phyloP scores from a whole-genome alignment of 2,113 vertebrate species.

The Zosterops pallidus region DNA sequence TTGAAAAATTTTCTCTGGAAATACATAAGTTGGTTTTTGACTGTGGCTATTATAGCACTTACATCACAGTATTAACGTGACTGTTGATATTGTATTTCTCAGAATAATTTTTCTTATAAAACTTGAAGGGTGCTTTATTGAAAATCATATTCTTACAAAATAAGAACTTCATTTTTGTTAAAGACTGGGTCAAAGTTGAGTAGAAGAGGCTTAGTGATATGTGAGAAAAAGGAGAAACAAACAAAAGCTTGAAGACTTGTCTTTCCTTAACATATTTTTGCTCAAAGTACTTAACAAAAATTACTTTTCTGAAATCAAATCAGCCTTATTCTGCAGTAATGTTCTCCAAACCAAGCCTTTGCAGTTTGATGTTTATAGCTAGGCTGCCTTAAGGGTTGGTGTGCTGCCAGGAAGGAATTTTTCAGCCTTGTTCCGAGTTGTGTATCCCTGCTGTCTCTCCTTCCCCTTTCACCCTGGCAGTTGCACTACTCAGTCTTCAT shows the following conservation, averaged over 20 bases:
- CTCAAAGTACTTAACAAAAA: not conserved
- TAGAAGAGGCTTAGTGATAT: not conserved
- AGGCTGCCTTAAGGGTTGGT: not conserved
- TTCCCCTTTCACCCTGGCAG: not conserved
- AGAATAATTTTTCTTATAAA: not conserved
- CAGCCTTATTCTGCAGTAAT: not conserved
- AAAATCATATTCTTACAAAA: not conserved
- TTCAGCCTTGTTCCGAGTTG: not conserved
- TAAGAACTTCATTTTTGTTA: not conserved
- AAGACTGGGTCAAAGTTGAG: not conserved
- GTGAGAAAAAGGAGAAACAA: not conserved
- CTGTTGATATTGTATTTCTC: not conserved
- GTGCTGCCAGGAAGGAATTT: slow-evolving; percentile 44
- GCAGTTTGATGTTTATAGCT: slow-evolving; percentile 31
- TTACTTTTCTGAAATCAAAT: slow-evolving; percentile 24
- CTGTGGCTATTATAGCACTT: not conserved
- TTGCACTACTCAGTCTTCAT: not conserved
- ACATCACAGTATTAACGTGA: not conserved
- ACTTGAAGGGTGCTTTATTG: not conserved
- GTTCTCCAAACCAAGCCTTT: not conserved
- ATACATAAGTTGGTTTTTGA: not conserved
- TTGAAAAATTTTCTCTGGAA: not conserved
- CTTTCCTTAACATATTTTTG: not conserved
- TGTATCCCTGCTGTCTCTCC: not conserved
- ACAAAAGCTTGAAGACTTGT: not conserved